A percentile compares a stretch with the other conserved stretches of the same genome.
These are phyloP conservation scores for Alligator mississippiensis DNA, from an alignment of 2,113 vertebrate genomes.

Conservation along the genomic window DNA sequence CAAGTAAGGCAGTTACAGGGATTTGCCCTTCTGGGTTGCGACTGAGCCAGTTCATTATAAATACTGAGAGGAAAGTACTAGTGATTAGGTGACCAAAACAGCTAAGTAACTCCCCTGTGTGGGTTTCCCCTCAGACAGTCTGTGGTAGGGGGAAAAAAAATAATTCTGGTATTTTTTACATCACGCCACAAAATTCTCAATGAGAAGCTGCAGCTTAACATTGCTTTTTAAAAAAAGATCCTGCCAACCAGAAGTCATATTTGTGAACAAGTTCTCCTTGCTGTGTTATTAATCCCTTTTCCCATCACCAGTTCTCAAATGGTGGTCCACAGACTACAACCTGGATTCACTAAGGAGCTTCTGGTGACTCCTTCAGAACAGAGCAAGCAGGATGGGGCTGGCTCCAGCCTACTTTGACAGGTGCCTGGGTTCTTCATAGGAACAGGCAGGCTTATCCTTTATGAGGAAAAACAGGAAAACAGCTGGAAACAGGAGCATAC, in stretches of 20 bases:
- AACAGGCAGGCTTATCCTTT: background rate
- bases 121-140: slow-evolving; percentile 12
- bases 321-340: background rate
- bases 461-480: background rate
- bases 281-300: slow-evolving; percentile 14
- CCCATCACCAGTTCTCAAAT: slow-evolving; percentile 40
- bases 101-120: background rate
- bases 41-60: background rate
- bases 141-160: background rate
- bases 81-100: background rate
- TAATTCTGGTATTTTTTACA: slow-evolving; percentile 18
- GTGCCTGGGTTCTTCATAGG: slow-evolving; percentile 22
- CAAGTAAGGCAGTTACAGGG: background rate
- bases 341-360: slow-evolving; percentile 29
- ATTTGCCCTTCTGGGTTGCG: slow-evolving; percentile 35
- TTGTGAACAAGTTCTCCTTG: slow-evolving; percentile 26
- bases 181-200: slow-evolving; percentile 14
- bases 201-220: slow-evolving; percentile 30
- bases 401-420: slow-evolving; percentile 45
- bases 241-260: slow-evolving; percentile 16
- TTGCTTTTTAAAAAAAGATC: slow-evolving; percentile 11
- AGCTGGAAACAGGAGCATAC: background rate
- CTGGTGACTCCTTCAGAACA: slow-evolving; percentile 44
- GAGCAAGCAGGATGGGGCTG: background rate
- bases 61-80: slow-evolving; percentile 34